Evolutionary conservation across 2,113 vertebrate species (phyloP), one percentile per base, ranked within the genome.

Genomic region (Macroglossus sobrinus): DNA sequence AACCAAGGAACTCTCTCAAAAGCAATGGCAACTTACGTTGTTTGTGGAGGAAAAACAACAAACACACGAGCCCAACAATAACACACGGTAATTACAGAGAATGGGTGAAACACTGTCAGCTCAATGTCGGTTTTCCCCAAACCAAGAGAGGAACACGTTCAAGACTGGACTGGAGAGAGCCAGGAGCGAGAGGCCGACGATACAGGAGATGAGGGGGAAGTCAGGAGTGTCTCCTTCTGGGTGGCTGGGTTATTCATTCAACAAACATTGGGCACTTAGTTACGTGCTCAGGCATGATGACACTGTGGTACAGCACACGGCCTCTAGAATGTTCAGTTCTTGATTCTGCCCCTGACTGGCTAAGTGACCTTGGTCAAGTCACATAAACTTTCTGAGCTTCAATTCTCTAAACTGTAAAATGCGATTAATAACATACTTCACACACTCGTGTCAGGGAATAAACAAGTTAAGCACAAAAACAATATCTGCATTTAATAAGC

Each of bases 21-120:
- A 84, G 55, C 63, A 63, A 75, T 61, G 93, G 59, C 84, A 92
- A 63, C 33, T 89, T 24, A 38, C 43, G 45, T 53, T 89, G 90
- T 92, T 92, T 84, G 78, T 35, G 33, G 61, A 91, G 47, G 53
- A 45, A 68, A 11, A 68, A 50, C 47, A 33, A 76, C 75, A 79
- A 89, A 43, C 71, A 35, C 40, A 79, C 4, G 33, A 84, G 74
- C 78, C 79, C 55, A 72, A 16, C 40, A 71, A 28, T 45, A 53
- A 84, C 74, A 10, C 21, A 11, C 80, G 45, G 38, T 55, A 59
- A 95, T 88, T 57, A 59, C 16, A 14, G 80, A 79, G 75, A 38
- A 33, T 21, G 69, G 72, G 86, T 0, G 1, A 38, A 14, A 3
- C 0, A 1, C 80, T 64, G 74, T 13, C 10, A 0, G 5, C 14